Evolutionary conservation across 2,797 vertebrate genomes (phyloP).

Genomic region (Gallinago stenura): DNA sequence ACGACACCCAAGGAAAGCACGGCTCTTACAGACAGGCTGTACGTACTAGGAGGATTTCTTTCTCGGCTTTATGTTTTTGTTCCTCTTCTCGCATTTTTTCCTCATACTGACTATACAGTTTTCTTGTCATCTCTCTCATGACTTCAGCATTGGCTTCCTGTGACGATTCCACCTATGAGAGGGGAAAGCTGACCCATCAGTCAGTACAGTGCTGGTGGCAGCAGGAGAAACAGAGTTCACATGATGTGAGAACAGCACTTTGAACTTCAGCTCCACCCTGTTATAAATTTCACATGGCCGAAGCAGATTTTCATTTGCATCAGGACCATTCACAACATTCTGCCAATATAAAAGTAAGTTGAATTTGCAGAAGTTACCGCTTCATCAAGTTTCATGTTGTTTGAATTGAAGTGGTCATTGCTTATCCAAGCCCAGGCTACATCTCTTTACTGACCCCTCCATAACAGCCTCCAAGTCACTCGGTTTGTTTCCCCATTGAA

Average conservation of each 20-base stretch:
- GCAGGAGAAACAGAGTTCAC: neutral
- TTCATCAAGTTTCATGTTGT: neutral
- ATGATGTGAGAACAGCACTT: neutral
- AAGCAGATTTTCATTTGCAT: neutral
- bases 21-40: neutral
- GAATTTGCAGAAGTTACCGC: neutral
- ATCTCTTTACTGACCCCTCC: neutral
- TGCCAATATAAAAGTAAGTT: neutral
- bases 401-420: neutral
- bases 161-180: conserved; percentile 87
- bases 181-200: neutral
- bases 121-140: conserved; percentile 88
- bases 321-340: neutral
- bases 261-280: neutral
- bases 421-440: neutral
- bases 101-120: conserved; percentile 88
- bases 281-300: neutral
- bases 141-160: conserved; percentile 86
- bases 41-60: conserved; percentile 89
- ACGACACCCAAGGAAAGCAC: neutral
- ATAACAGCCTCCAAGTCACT: neutral
- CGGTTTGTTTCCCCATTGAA: neutral
- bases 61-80: conserved; percentile 87
- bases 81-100: conserved; percentile 87
- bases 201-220: neutral